These are phyloP conservation scores for Hapalemur alaotrensis DNA, from an alignment of 2,797 vertebrate genomes.

Conservation along the genomic window DNA sequence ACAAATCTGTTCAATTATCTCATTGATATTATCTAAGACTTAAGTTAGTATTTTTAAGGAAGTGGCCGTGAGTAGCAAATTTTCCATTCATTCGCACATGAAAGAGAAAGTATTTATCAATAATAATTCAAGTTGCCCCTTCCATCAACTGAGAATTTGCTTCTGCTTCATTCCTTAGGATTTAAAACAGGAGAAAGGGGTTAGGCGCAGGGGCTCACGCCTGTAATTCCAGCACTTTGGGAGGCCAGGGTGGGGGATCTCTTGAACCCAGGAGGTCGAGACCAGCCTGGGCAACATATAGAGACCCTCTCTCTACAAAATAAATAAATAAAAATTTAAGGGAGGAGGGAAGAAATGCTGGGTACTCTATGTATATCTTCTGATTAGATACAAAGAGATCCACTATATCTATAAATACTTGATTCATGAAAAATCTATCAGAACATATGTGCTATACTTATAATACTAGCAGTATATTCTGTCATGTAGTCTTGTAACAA, in stretches of 20 bases:
- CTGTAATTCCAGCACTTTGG: neutral
- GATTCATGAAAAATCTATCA: neutral
- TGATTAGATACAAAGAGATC: neutral
- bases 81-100: neutral
- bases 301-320: neutral
- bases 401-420: neutral
- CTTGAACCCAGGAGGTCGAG: neutral
- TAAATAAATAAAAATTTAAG: neutral
- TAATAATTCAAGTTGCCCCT: slow-evolving; percentile 31
- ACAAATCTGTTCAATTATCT: neutral
- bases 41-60: slow-evolving; percentile 17
- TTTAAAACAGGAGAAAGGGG: neutral
- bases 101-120: neutral
- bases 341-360: neutral
- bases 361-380: neutral
- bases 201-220: neutral
- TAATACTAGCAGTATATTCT: neutral
- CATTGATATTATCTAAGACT: neutral
- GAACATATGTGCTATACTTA: neutral
- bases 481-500: neutral
- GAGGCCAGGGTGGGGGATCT: neutral
- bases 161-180: neutral
- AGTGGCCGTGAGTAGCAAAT: neutral
- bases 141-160: neutral
- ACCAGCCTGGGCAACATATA: neutral